phyloP scores from a whole-genome alignment of 2,888 invertebrate species.

The Chrysolina haemoptera region DNA sequence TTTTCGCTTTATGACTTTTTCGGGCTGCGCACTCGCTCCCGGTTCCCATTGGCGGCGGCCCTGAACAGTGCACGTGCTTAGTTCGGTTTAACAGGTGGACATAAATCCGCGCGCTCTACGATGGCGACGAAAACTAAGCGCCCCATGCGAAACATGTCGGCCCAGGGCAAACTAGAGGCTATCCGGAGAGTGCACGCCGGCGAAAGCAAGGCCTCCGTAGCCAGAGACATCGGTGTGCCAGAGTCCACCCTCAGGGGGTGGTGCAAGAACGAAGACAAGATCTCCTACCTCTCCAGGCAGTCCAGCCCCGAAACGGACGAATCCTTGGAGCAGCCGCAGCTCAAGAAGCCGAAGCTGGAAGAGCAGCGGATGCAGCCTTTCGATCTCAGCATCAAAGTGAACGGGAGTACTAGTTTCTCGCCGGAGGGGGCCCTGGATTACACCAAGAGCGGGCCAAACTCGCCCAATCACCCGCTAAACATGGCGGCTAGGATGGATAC shows the following conservation, averaged over 20 bases:
- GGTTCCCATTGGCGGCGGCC: constrained; percentile 58
- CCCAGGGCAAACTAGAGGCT: constrained; percentile 85
- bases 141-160: constrained; percentile 83
- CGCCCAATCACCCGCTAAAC: constrained; percentile 65
- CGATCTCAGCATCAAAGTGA: constrained; percentile 61
- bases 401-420: constrained; percentile 43
- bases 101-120: constrained; percentile 22
- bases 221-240: constrained; percentile 88
- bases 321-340: constrained; percentile 68
- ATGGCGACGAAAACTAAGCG: constrained; percentile 83
- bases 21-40: constrained; percentile 62
- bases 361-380: constrained; percentile 60
- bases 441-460: constrained; percentile 60
- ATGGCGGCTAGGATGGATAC: constrained; percentile 48
- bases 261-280: constrained; percentile 90
- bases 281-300: constrained; percentile 79
- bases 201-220: constrained; percentile 89
- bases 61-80: constrained; percentile 61
- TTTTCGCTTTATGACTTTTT: constrained; percentile 63
- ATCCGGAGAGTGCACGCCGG: constrained; percentile 88
- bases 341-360: constrained; percentile 57
- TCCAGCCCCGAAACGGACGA: constrained; percentile 81
- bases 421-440: constrained; percentile 46
- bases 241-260: constrained; percentile 90
- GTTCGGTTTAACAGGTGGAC: constrained; percentile 30